Evolutionary conservation across 2,113 vertebrate species (phyloP).

Genomic region (Cephalopterus ornatus): DNA sequence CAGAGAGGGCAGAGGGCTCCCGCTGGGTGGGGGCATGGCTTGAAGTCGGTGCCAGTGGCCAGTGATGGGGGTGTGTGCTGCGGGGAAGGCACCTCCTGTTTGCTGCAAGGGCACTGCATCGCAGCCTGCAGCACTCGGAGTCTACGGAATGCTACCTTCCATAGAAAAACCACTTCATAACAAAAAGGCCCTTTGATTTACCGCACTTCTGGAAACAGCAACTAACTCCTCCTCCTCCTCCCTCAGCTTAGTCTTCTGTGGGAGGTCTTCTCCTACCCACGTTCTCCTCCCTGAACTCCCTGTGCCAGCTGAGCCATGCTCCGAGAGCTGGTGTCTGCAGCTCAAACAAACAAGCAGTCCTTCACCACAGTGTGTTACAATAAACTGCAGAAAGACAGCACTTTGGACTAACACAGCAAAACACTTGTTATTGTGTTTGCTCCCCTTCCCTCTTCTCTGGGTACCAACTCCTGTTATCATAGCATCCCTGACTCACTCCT

Average conservation of each 20-base stretch:
- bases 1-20: neutral
- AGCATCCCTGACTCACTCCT: neutral
- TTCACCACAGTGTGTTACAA: neutral
- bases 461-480: accelerated
- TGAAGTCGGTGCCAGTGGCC: accelerated
- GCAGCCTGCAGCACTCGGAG: neutral
- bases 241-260: neutral
- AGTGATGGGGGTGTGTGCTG: accelerated
- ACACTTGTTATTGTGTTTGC: neutral
- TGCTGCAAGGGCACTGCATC: accelerated
- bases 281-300: neutral
- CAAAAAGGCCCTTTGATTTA: neutral
- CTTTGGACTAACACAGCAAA: conserved; percentile 11
- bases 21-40: neutral
- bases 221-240: neutral
- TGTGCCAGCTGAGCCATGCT: neutral
- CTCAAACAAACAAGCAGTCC: neutral
- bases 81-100: neutral
- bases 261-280: neutral
- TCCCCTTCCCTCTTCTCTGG: neutral
- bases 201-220: neutral
- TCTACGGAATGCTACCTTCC: neutral
- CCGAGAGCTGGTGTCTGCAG: neutral
- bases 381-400: neutral
- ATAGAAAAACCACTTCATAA: neutral